Percentiles rank a stretch among this genome's conserved stretches.
Evolutionary conservation across 2,113 vertebrate species (phyloP).

Genomic region (Psittacara wagleri): DNA sequence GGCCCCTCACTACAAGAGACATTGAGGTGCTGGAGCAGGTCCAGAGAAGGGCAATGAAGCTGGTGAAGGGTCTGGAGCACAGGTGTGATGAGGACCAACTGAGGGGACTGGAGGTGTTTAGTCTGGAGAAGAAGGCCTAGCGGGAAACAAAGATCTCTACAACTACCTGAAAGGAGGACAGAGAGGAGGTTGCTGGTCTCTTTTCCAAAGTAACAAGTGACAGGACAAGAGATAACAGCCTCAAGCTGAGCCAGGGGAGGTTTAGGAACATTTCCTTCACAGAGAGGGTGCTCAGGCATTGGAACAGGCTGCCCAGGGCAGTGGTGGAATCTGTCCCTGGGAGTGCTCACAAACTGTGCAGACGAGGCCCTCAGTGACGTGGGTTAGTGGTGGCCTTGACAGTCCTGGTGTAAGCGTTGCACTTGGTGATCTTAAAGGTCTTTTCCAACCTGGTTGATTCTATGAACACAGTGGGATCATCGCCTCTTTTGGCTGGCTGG

Average conservation of each 20-base stretch:
- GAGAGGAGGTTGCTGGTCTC: not conserved
- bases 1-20: not conserved
- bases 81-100: no score
- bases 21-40: not conserved
- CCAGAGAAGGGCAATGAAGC: not conserved
- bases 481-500: not conserved
- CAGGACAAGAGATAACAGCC: not conserved
- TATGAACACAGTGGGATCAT: fast-evolving
- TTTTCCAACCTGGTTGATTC: not conserved
- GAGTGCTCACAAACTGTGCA: not conserved
- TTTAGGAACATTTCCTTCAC: not conserved
- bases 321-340: not conserved
- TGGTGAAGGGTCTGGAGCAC: no score
- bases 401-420: not conserved
- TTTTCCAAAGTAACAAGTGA: not conserved
- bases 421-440: not conserved
- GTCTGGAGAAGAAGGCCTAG: not conserved
- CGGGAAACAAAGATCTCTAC: not conserved
- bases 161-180: not conserved
- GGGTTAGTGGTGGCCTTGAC: not conserved
- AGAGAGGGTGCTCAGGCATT: not conserved
- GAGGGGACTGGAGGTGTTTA: not conserved
- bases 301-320: not conserved
- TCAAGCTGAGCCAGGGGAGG: not conserved
- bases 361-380: not conserved